phyloP scores from a whole-genome alignment of 2,888 invertebrate species.

The Strigamia transsilvanica region DNA sequence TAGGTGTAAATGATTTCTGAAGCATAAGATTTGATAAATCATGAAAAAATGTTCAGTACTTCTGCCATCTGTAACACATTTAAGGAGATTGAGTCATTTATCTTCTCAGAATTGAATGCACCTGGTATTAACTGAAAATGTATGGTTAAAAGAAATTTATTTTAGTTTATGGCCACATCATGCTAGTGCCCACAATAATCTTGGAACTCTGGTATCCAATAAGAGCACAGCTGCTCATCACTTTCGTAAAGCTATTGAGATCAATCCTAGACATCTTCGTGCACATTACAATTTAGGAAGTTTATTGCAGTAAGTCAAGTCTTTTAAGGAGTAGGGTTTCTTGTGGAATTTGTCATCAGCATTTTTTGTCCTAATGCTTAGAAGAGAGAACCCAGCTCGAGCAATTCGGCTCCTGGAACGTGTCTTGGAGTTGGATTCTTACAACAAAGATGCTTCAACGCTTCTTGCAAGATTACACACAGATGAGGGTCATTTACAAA shows the following conservation, averaged over 20 bases:
- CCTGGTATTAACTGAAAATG: no score
- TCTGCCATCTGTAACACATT: no score
- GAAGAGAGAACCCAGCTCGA: not conserved
- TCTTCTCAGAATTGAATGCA: no score
- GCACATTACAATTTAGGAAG: conserved; percentile 11
- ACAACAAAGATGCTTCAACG: conserved; percentile 12
- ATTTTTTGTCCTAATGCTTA: not conserved
- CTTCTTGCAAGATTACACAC: not conserved
- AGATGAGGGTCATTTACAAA: not conserved
- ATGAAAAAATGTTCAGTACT: no score
- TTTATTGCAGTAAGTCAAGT: not conserved
- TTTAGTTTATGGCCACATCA: conserved; percentile 5
- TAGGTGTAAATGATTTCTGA: no score
- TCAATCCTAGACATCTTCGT: not conserved
- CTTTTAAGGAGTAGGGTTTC: no score
- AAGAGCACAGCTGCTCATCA: not conserved
- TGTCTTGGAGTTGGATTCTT: not conserved
- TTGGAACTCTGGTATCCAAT: not conserved
- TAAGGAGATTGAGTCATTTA: no score
- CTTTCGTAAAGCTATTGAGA: not conserved
- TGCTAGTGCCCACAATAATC: conserved; percentile 4
- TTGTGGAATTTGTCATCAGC: not conserved
- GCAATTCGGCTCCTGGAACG: not conserved
- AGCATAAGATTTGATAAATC: no score
- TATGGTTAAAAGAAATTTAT: not conserved